A percentile compares a stretch with the other conserved stretches of the same genome.
phyloP scores from a whole-genome alignment of 2,113 vertebrate genomes.

The Varanus komodoensis region DNA sequence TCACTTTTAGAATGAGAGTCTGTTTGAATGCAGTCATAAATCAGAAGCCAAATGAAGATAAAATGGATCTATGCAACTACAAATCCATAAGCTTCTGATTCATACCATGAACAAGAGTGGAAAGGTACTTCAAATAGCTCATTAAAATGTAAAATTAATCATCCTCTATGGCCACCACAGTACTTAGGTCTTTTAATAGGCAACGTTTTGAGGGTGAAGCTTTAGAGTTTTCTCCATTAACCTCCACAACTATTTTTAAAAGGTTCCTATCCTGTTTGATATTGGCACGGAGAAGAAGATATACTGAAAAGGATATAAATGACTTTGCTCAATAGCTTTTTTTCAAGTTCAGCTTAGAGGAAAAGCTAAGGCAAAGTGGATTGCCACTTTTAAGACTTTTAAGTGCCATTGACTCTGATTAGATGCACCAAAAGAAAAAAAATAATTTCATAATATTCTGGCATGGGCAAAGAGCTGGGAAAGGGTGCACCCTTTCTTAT shows the following conservation, averaged over 20 bases:
- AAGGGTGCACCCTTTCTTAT: too few species aligned
- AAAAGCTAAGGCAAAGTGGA: neutral
- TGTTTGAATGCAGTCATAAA: slow-evolving; percentile 14
- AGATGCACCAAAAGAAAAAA: neutral
- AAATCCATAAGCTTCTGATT: slow-evolving; percentile 21
- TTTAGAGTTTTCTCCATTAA: slow-evolving; percentile 13
- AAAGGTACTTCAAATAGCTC: slow-evolving; percentile 22
- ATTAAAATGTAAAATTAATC: slow-evolving; percentile 34
- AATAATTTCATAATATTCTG: neutral
- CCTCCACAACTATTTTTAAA: slow-evolving; percentile 19
- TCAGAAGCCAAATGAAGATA: slow-evolving; percentile 25
- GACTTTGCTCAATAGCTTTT: slow-evolving; percentile 21
- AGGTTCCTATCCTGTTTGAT: slow-evolving; percentile 6
- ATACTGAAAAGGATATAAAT: neutral
- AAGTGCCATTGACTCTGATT: neutral
- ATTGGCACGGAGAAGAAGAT: neutral
- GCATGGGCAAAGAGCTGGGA: too few species aligned
- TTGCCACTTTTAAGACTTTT: neutral
- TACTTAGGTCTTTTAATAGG: slow-evolving; percentile 24
- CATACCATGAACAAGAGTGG: slow-evolving; percentile 17
- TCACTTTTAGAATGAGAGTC: slow-evolving; percentile 6
- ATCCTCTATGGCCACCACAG: slow-evolving; percentile 12
- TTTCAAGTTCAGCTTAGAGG: neutral
- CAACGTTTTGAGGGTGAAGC: neutral
- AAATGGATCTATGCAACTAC: slow-evolving; percentile 23